Conservation (phyloP, 2,888 invertebrate genomes). For the Venusia cambrica region DNA sequence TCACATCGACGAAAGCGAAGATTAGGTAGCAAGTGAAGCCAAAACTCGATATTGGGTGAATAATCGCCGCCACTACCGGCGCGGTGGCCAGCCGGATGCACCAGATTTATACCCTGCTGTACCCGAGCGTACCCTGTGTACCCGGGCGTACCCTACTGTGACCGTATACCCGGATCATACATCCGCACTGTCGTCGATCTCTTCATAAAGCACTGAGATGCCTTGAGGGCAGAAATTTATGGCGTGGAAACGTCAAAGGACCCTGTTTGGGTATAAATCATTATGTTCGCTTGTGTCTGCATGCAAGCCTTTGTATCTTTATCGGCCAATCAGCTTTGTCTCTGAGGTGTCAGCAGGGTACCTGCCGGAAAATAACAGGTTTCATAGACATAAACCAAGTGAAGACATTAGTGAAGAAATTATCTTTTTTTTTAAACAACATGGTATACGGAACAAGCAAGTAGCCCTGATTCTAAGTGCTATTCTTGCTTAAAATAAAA, state of each 20-base stretch:
- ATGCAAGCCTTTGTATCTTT: constrained; percentile 45
- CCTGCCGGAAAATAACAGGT: too few species aligned
- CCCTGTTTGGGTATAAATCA: constrained; percentile 73
- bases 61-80: constrained; percentile 80
- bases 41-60: constrained; percentile 81
- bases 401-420: too few species aligned
- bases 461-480: too few species aligned
- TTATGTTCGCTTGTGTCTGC: constrained; percentile 53
- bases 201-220: constrained; percentile 75
- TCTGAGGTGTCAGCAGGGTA: too few species aligned
- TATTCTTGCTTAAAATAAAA: too few species aligned
- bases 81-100: constrained; percentile 73
- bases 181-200: constrained; percentile 66
- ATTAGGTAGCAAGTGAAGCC: constrained; percentile 77
- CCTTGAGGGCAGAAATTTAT: constrained; percentile 78
- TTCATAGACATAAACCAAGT: too few species aligned
- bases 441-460: too few species aligned
- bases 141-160: constrained; percentile 51
- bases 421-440: too few species aligned
- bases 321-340: constrained; percentile 14
- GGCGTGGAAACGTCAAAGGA: constrained; percentile 77
- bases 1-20: constrained; percentile 67
- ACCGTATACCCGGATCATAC: constrained; percentile 41
- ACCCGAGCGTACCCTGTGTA: constrained; percentile 28
- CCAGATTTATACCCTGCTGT: constrained; percentile 73